These are phyloP conservation scores for Microtus pennsylvanicus DNA, from an alignment of 2,113 vertebrate species.

Conservation along the genomic window DNA sequence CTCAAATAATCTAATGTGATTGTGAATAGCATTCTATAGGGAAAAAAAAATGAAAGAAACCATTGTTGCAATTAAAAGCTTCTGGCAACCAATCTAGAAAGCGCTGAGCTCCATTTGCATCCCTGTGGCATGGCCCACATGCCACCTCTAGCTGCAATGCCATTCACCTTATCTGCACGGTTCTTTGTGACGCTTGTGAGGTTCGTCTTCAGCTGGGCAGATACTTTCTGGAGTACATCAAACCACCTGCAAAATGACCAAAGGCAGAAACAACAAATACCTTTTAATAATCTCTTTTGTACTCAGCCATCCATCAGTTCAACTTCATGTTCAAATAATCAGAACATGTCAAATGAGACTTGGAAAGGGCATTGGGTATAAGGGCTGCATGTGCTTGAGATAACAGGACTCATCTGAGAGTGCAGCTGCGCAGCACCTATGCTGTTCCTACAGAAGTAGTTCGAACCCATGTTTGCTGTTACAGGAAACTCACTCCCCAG, in stretches of 20 bases:
- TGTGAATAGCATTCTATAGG: conserved; percentile 96
- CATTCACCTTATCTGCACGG: conserved; percentile 96
- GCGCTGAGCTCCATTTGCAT: fast-evolving
- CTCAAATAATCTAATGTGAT: conserved; percentile 98
- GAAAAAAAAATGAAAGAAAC: conserved; percentile 58
- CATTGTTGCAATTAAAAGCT: fast-evolving
- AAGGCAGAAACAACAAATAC: neutral
- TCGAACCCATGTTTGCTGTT: too few relatives aligned
- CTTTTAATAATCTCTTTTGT: neutral
- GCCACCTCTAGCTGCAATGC: neutral
- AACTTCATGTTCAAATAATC: neutral
- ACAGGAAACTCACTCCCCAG: neutral
- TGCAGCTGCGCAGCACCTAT: fast-evolving
- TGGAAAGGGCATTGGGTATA: fast-evolving
- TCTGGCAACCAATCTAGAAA: fast-evolving
- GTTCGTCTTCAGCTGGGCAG: conserved; percentile 93
- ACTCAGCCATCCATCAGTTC: neutral
- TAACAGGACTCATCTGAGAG: too few relatives aligned
- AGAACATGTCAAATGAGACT: neutral
- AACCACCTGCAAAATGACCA: conserved; percentile 92
- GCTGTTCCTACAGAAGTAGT: fast-evolving
- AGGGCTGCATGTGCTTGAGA: fast-evolving
- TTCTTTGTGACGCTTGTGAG: conserved; percentile 93
- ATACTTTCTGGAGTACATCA: conserved; percentile 97
- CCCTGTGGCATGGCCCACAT: neutral